Percentiles rank a stretch among this genome's conserved stretches.
These are phyloP conservation scores for Scyliorhinus canicula DNA, from an alignment of 2,797 vertebrate genomes.

Conservation along the genomic window DNA sequence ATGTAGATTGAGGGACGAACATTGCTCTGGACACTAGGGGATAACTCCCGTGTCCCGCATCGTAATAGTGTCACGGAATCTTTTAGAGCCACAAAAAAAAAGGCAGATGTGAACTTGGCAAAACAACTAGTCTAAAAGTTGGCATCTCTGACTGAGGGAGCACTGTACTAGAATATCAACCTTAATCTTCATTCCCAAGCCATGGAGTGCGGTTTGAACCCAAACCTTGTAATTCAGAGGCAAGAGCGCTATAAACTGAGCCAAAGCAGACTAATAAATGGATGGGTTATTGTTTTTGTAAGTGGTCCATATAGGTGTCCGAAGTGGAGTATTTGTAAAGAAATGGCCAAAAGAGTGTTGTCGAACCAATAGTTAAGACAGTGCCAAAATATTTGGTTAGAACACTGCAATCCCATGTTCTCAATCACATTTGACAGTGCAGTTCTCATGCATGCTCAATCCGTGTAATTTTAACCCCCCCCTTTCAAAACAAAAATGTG, in stretches of 20 bases:
- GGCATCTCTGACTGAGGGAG: not conserved
- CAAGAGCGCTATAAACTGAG: not conserved
- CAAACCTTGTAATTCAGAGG: not conserved
- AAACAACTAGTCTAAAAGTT: not conserved
- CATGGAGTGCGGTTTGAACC: not conserved
- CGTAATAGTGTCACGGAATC: no score
- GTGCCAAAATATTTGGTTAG: not conserved
- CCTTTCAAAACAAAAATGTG: not conserved
- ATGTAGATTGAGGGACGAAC: no score
- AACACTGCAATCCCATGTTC: not conserved
- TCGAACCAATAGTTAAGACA: not conserved
- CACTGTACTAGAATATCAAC: not conserved
- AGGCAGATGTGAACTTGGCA: no score
- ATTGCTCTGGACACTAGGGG: no score
- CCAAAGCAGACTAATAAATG: not conserved
- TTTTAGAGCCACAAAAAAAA: no score
- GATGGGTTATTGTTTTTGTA: not conserved
- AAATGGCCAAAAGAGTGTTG: not conserved
- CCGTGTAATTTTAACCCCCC: not conserved
- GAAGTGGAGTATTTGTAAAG: no score
- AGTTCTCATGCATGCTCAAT: not conserved
- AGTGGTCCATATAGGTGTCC: not conserved
- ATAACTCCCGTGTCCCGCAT: no score
- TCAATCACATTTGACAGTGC: not conserved
- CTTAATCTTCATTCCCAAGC: not conserved